Percentiles rank a stretch among this genome's conserved stretches.
Evolutionary conservation across 2,113 vertebrate genomes (phyloP).

Genomic region (Corynorhinus townsendii): DNA sequence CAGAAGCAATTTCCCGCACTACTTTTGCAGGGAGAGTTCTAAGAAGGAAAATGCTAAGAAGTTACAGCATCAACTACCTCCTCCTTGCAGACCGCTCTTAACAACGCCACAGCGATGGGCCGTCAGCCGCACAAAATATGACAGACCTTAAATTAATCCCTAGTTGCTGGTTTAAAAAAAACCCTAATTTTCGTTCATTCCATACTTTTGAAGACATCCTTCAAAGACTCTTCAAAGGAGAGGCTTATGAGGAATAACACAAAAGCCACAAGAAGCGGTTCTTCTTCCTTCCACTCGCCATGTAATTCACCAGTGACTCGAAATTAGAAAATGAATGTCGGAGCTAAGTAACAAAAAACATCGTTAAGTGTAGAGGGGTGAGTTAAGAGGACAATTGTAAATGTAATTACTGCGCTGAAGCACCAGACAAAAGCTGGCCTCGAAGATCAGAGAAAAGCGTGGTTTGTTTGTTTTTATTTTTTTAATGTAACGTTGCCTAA

Average conservation of each 20-base stretch:
- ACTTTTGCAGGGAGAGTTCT: neutral
- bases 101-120: neutral
- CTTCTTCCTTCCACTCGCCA: neutral
- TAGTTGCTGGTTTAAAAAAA: neutral
- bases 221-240: neutral
- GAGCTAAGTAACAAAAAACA: neutral
- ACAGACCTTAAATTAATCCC: neutral
- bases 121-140: neutral
- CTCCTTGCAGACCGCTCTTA: neutral
- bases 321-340: neutral
- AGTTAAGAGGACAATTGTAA: neutral
- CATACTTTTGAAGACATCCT: neutral
- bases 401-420: neutral
- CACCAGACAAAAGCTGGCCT: neutral
- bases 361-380: neutral
- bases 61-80: neutral
- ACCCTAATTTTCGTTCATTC: neutral
- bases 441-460: neutral
- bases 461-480: neutral
- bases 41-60: neutral
- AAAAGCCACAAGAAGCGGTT: neutral
- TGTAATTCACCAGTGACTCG: neutral
- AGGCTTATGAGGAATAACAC: neutral
- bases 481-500: neutral
- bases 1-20: constrained; percentile 29